Evolutionary conservation across 2,888 invertebrate genomes (phyloP).

Genomic region (Blastobasis lacticolella): DNA sequence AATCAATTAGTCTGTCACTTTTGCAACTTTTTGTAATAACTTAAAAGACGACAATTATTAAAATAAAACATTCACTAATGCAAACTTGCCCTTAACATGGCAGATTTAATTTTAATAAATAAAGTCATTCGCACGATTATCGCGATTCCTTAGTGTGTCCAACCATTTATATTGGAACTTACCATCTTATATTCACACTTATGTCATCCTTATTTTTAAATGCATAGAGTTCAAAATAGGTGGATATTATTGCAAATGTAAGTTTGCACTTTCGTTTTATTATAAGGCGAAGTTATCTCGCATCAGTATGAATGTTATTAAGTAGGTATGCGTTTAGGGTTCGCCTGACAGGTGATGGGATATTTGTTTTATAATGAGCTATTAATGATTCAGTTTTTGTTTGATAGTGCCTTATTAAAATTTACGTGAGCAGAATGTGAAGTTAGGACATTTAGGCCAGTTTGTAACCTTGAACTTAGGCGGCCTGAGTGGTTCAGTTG

Average conservation of each 20-base stretch:
- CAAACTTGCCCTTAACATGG: conserved; percentile 22
- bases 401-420: not conserved
- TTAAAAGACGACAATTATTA: no score
- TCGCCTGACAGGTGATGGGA: not conserved
- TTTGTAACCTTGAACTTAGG: no score
- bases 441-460: no score
- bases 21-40: no score
- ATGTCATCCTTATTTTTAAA: conserved; percentile 4
- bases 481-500: no score
- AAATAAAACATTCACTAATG: conserved; percentile 15
- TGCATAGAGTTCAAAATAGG: conserved; percentile 5
- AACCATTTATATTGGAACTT: conserved; percentile 20
- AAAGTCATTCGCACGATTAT: conserved; percentile 43
- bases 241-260: conserved; percentile 1
- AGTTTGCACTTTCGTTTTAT: conserved; percentile 12
- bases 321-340: conserved; percentile 9
- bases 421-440: no score
- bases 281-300: conserved; percentile 17
- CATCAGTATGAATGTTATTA: conserved; percentile 14
- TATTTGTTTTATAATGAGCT: not conserved
- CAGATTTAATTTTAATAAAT: conserved; percentile 45
- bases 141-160: conserved; percentile 29
- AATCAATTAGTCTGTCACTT: no score
- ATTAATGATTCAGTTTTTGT: not conserved
- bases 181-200: conserved; percentile 14